Evolutionary conservation across 1,140 invertebrate genomes (phyloP), one percentile per base, ranked within the genome.

Genomic region (Drosophila sp.): DNA sequence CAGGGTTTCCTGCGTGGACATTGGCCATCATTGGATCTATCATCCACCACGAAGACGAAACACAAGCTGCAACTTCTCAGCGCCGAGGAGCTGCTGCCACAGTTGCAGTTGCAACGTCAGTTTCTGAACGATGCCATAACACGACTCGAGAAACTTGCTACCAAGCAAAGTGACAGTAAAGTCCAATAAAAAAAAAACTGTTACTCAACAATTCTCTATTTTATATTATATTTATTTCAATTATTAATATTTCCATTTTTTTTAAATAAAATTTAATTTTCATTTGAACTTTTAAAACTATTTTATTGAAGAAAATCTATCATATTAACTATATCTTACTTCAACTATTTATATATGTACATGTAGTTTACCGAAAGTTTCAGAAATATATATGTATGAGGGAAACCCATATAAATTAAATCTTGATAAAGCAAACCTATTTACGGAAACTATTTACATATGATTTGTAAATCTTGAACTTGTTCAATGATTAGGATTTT

Each of bases 81-180:
- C 25, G 67, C 72, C 36, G 67, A 82, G 40, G 72, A 87, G 61
- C 36, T 87, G 25, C 45, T 87, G n/a, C 51, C 69, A 0, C 72
- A 87, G 32, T 18, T 87, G 21, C 62, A 89, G 65, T 62, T 73
- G 45, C 83, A 87, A 32, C 83, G 83, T 0, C 38, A 70, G 7
- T 87, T 74, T n/a, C 61, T 87, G 18, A 76, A 87, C 45, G 64
- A 89, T 29, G 73, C 76, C 73, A 87, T 87, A 32, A 77, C 56
- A 0, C 67, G 84, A 6, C 32, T 87, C 38, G 83, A 87, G 43
- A 67, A 48, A 0, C 38, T 87, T 48, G 45, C 78, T 4, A 14
- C n/a, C 36, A 76, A 66, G 13, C 62, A 65, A 25, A 34, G 21
- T 38, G 14, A 61, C n/a, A 69, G 8, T 11, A 38, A 38, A 13